Base-by-base conservation (phyloP, 2,113 vertebrate genomes). In the Raphicerus campestris region DNA sequence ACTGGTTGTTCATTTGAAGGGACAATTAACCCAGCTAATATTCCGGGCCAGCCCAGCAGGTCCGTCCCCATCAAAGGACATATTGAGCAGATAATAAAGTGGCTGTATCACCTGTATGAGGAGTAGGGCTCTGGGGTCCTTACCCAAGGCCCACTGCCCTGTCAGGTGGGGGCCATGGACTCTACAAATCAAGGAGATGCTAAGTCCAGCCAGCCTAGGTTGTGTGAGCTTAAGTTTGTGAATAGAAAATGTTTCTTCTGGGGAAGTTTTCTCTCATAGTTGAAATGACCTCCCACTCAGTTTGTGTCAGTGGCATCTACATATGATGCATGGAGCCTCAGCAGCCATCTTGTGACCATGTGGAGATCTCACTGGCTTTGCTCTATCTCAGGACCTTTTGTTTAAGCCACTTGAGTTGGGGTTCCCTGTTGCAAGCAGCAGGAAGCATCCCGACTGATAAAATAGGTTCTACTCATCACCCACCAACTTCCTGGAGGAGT, bases 1-100 rank as follows among this genome's bases (percentile, higher is more conserved):
- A 97, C 96, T 95, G 95, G 95, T 83, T 97, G 97, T 96, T 98
- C 94, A 94, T 87, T 60, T 95, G 91, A 97, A 97, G 86, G 97
- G 94, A 95, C 97, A 97, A 97, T 97, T 97, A 98, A 91, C 96
- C 95, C 94, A 91, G 93, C 86, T 97, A 97, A 97, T 97, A 95
- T 96, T 95, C 91, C 89, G 77, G 97, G 91, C 97, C 96, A 93
- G 93, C 92, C 96, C 90, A 87, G 94, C 73, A 30, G 91, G 90
- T 63, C 63, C 4, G 2, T 32, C 78, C 56, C 58, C 61, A 83
- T 96, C 94, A 87, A 93, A 96, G 97, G 92, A 80, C 78, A 95
- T 56, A 94, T 83, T 78, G 78, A 98, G 61, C 90, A 28, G 82
- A 86, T 87, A 97, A 93, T 94, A 77, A 97, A 91, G 87, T 94